Conservation (phyloP, 1,140 invertebrate species). For the Apis dorsata region DNA sequence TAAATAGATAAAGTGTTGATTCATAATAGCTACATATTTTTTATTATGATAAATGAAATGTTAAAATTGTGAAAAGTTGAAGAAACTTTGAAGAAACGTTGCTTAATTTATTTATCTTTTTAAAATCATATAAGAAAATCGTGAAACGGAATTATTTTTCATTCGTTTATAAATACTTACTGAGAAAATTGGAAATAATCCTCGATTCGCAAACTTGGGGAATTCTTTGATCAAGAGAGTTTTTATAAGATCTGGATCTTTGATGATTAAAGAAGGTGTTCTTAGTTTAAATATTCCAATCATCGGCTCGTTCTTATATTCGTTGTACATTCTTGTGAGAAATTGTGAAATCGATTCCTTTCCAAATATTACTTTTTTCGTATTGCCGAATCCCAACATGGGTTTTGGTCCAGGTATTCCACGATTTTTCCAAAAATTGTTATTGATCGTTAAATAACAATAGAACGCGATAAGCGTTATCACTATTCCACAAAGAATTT, state of each 20-base stretch:
- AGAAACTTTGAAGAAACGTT: no score
- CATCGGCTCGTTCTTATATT: conserved; percentile 71
- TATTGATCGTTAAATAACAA: conserved; percentile 57
- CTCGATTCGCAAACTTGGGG: conserved; percentile 75
- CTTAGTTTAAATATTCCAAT: conserved; percentile 76
- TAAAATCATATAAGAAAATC: no score
- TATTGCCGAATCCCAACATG: conserved; percentile 68
- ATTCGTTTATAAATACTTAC: background rate
- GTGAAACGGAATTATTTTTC: no score
- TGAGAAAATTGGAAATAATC: conserved; percentile 38
- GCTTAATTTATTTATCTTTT: no score
- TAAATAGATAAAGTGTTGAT: no score
- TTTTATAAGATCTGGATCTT: conserved; percentile 78
- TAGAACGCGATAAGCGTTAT: conserved; percentile 43
- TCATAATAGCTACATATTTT: no score
- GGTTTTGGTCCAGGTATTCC: conserved; percentile 68
- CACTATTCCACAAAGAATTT: background rate
- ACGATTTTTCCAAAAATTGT: conserved; percentile 71
- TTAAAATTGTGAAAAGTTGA: no score
- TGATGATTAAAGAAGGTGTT: conserved; percentile 72
- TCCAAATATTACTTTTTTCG: conserved; percentile 52
- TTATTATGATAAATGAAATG: no score
- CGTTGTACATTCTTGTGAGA: conserved; percentile 41
- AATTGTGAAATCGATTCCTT: conserved; percentile 42
- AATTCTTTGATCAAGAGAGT: conserved; percentile 80